Base-by-base conservation (phyloP, 1,140 invertebrate genomes). In the Drosophila takahashii region DNA sequence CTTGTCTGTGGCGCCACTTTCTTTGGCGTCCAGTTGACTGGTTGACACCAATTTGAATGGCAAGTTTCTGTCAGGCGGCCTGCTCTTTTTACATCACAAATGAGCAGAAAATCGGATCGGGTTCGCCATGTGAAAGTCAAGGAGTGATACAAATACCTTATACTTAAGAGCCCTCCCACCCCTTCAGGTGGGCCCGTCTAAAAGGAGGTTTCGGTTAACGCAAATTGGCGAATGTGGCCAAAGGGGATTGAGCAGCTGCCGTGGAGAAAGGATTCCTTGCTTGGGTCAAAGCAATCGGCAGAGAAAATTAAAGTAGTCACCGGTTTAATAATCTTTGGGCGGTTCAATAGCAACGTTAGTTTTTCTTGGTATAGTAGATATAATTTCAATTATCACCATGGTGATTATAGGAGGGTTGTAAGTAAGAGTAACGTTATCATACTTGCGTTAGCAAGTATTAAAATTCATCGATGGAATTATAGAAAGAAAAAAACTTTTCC, bases 1-100 rank as follows among this genome's bases (percentile, higher is more conserved):
- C 48, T 59, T 27, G 34, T 52, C 45, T 52, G 54, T 85, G 80
- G 77, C 81, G 80, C 80, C 80, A 85, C 80, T 84, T 84, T 84
- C 80, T 85, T 84, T 77, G 77, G 81, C 80, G 81, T 80, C 81
- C 81, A 79, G 81, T 80, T 85, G 81, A 79, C 80, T 85, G 81
- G 81, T 84, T 83, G 80, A 85, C 77, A 84, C 80, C 81, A 85
- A 85, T 84, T 84, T 84, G 81, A 84, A 85, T 85, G 81, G 80
- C 77, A 80, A 85, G 77, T 77, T 56, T 51, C 81, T 62, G 71
- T 61, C 67, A 47, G 60, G 34, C 53, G 50, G 44, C 9, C 37
- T 45, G 47, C 66, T 66, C 59, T 79, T 84, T 79, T 75, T 79
- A 58, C 32, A 83, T 58, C 61, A 78, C 70, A 70, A 83, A 74